Evolutionary conservation across 92 coral and sea anemone species (phyloP).

Genomic region (Porites divaricata): DNA sequence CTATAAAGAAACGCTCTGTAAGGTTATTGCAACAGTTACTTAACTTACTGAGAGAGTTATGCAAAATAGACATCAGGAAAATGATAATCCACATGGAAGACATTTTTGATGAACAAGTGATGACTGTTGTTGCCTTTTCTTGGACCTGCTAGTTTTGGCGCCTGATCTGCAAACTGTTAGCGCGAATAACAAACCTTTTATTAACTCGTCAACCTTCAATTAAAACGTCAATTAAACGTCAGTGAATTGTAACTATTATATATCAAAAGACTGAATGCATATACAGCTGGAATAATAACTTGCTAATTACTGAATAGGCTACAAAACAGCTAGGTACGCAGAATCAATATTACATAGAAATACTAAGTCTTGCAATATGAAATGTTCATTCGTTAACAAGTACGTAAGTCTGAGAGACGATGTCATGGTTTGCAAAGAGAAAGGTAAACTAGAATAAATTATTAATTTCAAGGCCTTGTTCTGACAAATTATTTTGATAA

Average conservation of each 20-base stretch:
- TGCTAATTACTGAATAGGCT: background rate
- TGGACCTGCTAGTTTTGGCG: background rate
- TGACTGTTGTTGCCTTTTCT: background rate
- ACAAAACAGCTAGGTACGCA: background rate
- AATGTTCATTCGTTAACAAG: no score
- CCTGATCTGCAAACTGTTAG: background rate
- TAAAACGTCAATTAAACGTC: background rate
- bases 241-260: background rate
- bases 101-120: constrained; percentile 1
- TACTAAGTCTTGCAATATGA: background rate
- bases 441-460: no score
- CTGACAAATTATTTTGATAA: no score
- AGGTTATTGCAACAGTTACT: background rate
- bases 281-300: constrained; percentile 36
- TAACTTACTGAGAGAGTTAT: constrained; percentile 7
- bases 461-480: no score
- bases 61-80: background rate
- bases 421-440: no score
- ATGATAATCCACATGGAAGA: background rate
- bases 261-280: background rate
- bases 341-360: background rate
- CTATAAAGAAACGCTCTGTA: background rate
- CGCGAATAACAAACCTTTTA: background rate
- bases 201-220: background rate
- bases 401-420: no score